These are phyloP conservation scores for Euzetes globulus DNA, from an alignment of 2,888 invertebrate genomes.

Conservation along the genomic window DNA sequence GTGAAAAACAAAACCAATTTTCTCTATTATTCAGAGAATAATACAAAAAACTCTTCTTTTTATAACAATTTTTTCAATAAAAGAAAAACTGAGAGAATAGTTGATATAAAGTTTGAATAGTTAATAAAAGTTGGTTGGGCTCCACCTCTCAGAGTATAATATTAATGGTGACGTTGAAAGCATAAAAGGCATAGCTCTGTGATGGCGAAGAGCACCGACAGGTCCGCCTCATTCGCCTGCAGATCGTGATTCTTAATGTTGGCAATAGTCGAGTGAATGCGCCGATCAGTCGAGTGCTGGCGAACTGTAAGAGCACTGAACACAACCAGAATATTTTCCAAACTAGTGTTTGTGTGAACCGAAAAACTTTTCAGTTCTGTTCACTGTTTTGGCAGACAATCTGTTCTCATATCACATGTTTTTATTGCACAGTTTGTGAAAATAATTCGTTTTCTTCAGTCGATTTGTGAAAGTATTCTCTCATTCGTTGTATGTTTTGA, in stretches of 20 bases:
- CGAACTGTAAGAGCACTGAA: background rate
- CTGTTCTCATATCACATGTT: background rate
- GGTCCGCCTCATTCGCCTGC: background rate
- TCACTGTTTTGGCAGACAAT: background rate
- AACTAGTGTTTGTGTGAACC: background rate
- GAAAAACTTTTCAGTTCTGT: background rate
- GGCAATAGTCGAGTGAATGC: background rate
- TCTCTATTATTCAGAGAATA: too few species aligned
- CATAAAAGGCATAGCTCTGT: background rate
- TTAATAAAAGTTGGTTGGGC: background rate
- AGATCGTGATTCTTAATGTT: slow-evolving; percentile 23
- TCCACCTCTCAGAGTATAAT: slow-evolving; percentile 15
- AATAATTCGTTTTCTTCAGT: too few species aligned
- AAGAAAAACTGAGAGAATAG: too few species aligned
- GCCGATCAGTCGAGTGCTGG: background rate
- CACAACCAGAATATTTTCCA: background rate
- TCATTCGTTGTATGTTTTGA: too few species aligned
- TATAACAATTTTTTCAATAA: too few species aligned
- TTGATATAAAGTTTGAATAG: too few species aligned
- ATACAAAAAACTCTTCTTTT: too few species aligned
- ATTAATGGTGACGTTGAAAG: slow-evolving; percentile 28
- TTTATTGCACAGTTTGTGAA: too few species aligned
- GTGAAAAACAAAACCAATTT: too few species aligned
- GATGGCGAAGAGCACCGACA: slow-evolving; percentile 20
- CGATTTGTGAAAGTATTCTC: too few species aligned